Evolutionary conservation across 2,797 vertebrate species (phyloP).

Genomic region (Microctenopoma steveboyesi): DNA sequence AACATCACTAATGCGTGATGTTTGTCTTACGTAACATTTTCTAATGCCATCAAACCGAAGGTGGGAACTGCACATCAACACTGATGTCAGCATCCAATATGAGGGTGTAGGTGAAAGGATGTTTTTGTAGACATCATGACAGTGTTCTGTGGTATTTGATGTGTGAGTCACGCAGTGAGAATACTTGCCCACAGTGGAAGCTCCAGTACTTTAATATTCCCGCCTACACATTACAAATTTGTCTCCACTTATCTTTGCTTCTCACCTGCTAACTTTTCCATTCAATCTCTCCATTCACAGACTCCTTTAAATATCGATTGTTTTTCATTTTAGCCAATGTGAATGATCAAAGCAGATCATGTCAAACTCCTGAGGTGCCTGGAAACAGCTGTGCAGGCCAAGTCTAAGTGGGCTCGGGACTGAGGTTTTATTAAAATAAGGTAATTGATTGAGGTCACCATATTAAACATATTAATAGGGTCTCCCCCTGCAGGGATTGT

Average conservation of each 20-base stretch:
- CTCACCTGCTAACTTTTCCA: conserved; percentile 42
- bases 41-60: background rate
- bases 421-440: conserved; percentile 54
- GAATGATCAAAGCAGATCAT: conserved; percentile 49
- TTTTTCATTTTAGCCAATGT: conserved; percentile 26
- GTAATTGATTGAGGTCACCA: conserved; percentile 65
- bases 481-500: conserved; percentile 38
- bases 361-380: conserved; percentile 38
- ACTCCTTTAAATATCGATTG: conserved; percentile 2
- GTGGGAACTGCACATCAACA: conserved; percentile 20
- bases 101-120: conserved; percentile 16
- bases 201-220: conserved; percentile 54
- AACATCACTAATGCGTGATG: conserved; percentile 17
- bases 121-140: conserved; percentile 3
- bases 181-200: conserved; percentile 69
- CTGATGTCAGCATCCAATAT: conserved; percentile 14
- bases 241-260: conserved; percentile 21
- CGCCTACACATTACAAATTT: conserved; percentile 50
- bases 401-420: background rate
- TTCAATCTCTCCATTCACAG: conserved; percentile 30
- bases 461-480: conserved; percentile 74
- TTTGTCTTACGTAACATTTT: conserved; percentile 6
- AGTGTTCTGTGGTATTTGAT: conserved; percentile 47
- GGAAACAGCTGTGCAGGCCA: conserved; percentile 64
- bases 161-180: conserved; percentile 63